Evolutionary conservation across 2,797 vertebrate species (phyloP).

Genomic region (Mormyrus hasselquistii): DNA sequence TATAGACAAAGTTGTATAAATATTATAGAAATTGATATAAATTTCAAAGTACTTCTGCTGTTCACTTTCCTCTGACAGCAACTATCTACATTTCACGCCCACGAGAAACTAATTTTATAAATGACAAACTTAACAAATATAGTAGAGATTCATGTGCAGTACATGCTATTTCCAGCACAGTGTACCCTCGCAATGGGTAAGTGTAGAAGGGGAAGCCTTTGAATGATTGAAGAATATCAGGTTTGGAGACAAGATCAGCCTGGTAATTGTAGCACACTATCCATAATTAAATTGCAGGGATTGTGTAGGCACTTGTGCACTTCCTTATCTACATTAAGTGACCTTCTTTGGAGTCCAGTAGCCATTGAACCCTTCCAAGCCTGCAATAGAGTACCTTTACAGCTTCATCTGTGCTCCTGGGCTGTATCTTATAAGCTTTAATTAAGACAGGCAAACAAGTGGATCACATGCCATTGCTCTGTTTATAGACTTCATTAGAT

Average conservation of each 20-base stretch:
- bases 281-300: constrained; percentile 28
- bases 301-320: constrained; percentile 9
- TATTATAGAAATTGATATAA: neutral
- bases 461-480: constrained; percentile 21
- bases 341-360: constrained; percentile 9
- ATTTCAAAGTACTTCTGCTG: neutral
- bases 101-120: neutral
- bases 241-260: constrained; percentile 20
- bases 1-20: neutral
- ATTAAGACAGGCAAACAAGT: constrained; percentile 19
- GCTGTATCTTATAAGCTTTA: constrained; percentile 4
- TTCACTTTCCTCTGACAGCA: neutral
- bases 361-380: neutral
- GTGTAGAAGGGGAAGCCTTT: neutral
- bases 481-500: constrained; percentile 31
- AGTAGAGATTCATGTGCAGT: neutral
- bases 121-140: neutral
- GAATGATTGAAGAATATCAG: constrained; percentile 12
- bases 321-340: constrained; percentile 4
- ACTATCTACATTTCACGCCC: neutral
- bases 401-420: constrained; percentile 14
- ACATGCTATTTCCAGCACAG: neutral
- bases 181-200: neutral
- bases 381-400: constrained; percentile 11
- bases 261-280: constrained; percentile 20